Evolutionary conservation across 2,888 invertebrate species (phyloP).

Genomic region (Notodonta ziczac): DNA sequence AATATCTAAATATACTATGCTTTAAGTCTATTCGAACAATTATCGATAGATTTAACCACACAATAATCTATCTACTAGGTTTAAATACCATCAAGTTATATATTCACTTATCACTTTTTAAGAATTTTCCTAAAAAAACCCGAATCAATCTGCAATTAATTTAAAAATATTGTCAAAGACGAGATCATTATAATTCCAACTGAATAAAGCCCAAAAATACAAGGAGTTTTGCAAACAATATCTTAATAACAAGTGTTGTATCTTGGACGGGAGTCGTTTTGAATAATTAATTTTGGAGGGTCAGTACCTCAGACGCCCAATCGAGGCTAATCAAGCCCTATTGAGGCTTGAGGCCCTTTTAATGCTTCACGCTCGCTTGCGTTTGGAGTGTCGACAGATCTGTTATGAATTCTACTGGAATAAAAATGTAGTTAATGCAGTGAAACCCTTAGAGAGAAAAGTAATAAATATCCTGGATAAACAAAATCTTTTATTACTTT

Average conservation of each 20-base stretch:
- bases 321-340: constrained; percentile 75
- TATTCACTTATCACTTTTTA: too few species aligned
- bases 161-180: too few species aligned
- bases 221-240: constrained; percentile 54
- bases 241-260: constrained; percentile 56
- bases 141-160: neutral
- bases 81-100: too few species aligned
- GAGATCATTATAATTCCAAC: neutral
- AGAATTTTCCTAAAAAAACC: neutral
- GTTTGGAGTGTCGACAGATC: constrained; percentile 24
- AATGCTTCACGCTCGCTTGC: constrained; percentile 38
- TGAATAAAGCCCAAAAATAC: constrained; percentile 9
- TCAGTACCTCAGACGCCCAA: constrained; percentile 57
- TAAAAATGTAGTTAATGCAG: neutral
- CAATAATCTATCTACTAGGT: too few species aligned
- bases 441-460: too few species aligned
- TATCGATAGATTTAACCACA: too few species aligned
- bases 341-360: constrained; percentile 63
- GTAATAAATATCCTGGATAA: too few species aligned
- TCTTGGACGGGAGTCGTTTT: constrained; percentile 64
- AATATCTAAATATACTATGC: too few species aligned
- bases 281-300: constrained; percentile 80
- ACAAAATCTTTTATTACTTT: too few species aligned
- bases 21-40: too few species aligned
- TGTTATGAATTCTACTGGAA: constrained; percentile 5